Evolutionary conservation across 2,113 vertebrate species (phyloP).

Genomic region (Perccottus glenii): DNA sequence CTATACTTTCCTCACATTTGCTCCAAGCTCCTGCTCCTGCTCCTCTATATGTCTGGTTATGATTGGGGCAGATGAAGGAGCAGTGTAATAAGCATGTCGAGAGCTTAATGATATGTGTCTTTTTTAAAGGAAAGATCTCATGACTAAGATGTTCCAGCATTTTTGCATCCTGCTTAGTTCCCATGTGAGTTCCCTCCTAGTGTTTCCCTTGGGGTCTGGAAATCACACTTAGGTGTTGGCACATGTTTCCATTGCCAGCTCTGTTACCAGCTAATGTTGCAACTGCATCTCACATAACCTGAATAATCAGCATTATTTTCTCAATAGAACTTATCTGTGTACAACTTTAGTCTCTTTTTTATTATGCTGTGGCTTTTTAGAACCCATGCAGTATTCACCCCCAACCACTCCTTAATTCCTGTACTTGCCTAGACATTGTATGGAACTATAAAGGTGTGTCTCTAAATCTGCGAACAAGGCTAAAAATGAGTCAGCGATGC

Average conservation of each 20-base stretch:
- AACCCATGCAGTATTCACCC: not conserved
- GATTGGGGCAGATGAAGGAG: constrained; percentile 58
- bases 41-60: constrained; percentile 63
- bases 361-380: not conserved
- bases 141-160: constrained; percentile 73
- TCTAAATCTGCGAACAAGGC: constrained; percentile 59
- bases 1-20: constrained; percentile 21
- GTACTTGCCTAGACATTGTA: constrained; percentile 71
- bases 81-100: constrained; percentile 72
- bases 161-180: constrained; percentile 22
- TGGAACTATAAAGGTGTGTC: constrained; percentile 71
- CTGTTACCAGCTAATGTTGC: constrained; percentile 10
- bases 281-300: constrained; percentile 21
- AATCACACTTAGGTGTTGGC: constrained; percentile 25
- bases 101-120: constrained; percentile 73
- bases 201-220: constrained; percentile 47
- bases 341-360: not conserved
- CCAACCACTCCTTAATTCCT: constrained; percentile 76
- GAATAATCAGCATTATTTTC: not conserved
- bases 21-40: not conserved
- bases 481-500: constrained; percentile 49
- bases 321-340: not conserved
- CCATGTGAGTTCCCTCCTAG: constrained; percentile 23
- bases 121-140: constrained; percentile 52
- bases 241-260: constrained; percentile 15